A percentile compares a stretch with the other conserved stretches of the same genome.
These are phyloP conservation scores for Zaprionus ornatus DNA, from an alignment of 1,140 invertebrate species.

Conservation along the genomic window DNA sequence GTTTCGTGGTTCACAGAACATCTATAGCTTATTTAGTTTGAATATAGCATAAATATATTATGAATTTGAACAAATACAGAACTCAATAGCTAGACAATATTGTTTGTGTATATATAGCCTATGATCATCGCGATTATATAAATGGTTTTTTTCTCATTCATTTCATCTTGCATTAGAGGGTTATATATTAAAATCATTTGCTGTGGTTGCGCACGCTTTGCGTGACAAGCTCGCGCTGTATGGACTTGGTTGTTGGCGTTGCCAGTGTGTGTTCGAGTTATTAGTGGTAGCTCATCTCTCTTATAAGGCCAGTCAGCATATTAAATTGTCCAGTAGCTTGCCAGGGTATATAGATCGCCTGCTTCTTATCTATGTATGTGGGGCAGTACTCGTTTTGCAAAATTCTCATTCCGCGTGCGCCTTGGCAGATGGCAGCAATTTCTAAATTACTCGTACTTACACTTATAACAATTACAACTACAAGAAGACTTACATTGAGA, in stretches of 20 bases:
- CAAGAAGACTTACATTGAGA: constrained; percentile 44
- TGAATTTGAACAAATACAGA: constrained; percentile 22
- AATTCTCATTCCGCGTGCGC: constrained; percentile 17
- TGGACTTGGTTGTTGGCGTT: constrained; percentile 16
- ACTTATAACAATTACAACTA: constrained; percentile 49
- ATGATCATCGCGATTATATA: constrained; percentile 15
- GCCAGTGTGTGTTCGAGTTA: constrained; percentile 18
- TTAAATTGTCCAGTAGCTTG: constrained; percentile 58
- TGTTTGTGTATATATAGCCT: constrained; percentile 35
- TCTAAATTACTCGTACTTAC: constrained; percentile 29
- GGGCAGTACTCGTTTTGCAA: constrained; percentile 26
- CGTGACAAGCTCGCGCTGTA: constrained; percentile 46
- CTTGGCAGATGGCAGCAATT: constrained; percentile 29
- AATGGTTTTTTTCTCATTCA: constrained; percentile 4
- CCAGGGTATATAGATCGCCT: constrained; percentile 19
- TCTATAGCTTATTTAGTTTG: constrained; percentile 63
- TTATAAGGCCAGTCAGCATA: constrained; percentile 60
- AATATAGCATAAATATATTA: constrained; percentile 57
- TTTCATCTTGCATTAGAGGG: constrained; percentile 10
- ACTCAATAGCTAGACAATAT: constrained; percentile 20
- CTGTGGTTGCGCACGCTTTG: constrained; percentile 45
- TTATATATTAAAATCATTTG: constrained; percentile 30
- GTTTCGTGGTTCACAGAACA: constrained; percentile 74
- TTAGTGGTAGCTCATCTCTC: constrained; percentile 49
- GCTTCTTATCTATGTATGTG: constrained; percentile 14